Percentiles rank a stretch among this genome's conserved stretches.
phyloP scores from a whole-genome alignment of 2,113 vertebrate genomes.

The Halcyon malimbica region DNA sequence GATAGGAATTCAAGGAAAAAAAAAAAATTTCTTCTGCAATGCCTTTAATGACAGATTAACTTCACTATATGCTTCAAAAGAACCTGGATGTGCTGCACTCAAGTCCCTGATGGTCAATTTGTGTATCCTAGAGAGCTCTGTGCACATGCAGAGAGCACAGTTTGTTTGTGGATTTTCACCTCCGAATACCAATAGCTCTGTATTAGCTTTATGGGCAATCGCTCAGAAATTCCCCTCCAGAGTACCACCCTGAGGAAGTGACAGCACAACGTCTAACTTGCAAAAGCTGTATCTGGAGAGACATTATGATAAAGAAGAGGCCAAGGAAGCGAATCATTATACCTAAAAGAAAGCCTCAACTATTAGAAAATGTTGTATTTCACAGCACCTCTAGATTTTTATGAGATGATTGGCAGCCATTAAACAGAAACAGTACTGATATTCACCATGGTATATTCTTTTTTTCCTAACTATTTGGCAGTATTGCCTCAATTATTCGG shows the following conservation, averaged over 20 bases:
- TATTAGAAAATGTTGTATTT: background rate
- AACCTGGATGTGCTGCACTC: background rate
- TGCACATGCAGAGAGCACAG: background rate
- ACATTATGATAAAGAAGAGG: background rate
- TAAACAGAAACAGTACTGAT: background rate
- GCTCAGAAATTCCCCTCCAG: background rate
- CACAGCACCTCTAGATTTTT: background rate
- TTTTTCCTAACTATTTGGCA: background rate
- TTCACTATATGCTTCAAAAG: background rate
- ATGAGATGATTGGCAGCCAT: background rate
- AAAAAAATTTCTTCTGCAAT: background rate
- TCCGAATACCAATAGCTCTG: background rate
- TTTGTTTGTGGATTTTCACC: background rate
- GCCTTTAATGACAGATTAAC: background rate
- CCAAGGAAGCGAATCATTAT: background rate
- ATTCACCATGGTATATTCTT: background rate
- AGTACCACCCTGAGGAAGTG: background rate
- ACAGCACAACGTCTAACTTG: accelerated
- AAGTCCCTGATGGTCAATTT: background rate
- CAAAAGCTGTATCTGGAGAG: background rate
- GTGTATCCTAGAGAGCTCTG: background rate
- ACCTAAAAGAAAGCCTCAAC: background rate
- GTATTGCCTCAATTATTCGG: background rate
- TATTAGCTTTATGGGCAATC: background rate
- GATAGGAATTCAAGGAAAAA: background rate